A percentile compares a stretch with the other conserved stretches of the same genome.
Evolutionary conservation across 2,113 vertebrate genomes (phyloP).

Genomic region (Craseonycteris thonglongyai): DNA sequence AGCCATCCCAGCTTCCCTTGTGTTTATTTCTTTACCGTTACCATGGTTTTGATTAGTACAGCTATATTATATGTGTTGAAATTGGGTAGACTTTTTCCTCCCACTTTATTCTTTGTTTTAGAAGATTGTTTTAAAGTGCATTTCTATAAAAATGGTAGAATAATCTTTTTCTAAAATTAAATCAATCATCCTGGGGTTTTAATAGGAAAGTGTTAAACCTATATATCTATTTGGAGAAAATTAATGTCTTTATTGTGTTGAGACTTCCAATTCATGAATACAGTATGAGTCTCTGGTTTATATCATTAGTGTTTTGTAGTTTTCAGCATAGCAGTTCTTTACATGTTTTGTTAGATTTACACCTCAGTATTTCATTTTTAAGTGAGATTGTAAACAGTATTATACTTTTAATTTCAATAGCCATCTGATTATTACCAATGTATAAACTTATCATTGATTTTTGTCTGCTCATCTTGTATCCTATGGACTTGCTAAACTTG

Average conservation of each 20-base stretch:
- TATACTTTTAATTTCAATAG: not conserved
- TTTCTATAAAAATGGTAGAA: not conserved
- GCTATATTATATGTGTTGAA: not conserved
- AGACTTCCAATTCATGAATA: not conserved
- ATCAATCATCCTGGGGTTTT: not conserved
- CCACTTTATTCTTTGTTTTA: not conserved
- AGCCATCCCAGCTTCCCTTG: no score
- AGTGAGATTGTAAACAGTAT: not conserved
- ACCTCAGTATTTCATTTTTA: not conserved
- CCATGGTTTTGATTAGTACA: not conserved
- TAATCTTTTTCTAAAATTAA: not conserved
- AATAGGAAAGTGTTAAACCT: not conserved
- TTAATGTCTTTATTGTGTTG: not conserved
- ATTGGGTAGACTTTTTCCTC: not conserved
- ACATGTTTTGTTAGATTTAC: not conserved
- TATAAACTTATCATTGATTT: not conserved
- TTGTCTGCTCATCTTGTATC: not conserved
- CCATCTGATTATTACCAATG: not conserved
- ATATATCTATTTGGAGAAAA: not conserved
- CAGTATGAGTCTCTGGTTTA: not conserved
- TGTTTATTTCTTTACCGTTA: not conserved
- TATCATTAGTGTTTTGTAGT: not conserved
- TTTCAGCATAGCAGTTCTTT: not conserved
- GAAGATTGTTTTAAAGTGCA: not conserved
- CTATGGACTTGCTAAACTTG: not conserved